Evolutionary conservation across 2,113 vertebrate species (phyloP), one percentile per base, ranked within the genome.

Genomic region (Jacana jacana): DNA sequence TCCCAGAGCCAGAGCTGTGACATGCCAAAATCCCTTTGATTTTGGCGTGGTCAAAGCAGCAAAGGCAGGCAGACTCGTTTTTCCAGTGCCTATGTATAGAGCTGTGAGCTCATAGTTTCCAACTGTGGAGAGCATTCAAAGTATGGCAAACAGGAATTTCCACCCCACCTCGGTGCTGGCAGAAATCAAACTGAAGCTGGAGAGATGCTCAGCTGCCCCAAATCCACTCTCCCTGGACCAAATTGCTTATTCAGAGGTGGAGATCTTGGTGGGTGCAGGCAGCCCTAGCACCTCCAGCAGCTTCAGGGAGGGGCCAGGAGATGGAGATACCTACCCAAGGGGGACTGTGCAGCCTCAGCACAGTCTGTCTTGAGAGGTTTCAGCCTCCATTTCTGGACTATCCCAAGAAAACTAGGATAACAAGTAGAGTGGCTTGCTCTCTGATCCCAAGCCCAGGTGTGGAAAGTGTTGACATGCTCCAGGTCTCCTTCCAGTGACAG

Each of bases 61-160:
- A 10, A 51, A 92, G 54, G 91, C 49, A 92, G 81, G 44, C 84
- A 64, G 75, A 94, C 95, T 42, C 0, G 89, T 95, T 92, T 86
- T 81, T 52, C 84, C 77, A 65, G 89, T 92, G 81, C 66, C 95
- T 95, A 69, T 95, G 72, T 69, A 76, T 79, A 95, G 95, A 69
- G 31, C 49, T 2, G 1, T 92, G 95, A 95, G 86, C 70, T 95
- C 94, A 95, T 79, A 9, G 24, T 71, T 93, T 71, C 91, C 27
- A 0, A 17, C 28, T 11, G 33, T 0, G 0, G 55, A 55, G 86
- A 92, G 64, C 75, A 69, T 72, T 48, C 89, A 9, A 49, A 76
- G 65, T 25, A 89, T 76, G 95, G 89, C 49, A 81, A 95, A 93
- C 91, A 89, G 81, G 91, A 94, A 72, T 92, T 92, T 84, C 91